phyloP scores from a whole-genome alignment of 2,113 vertebrate genomes.

The Hymenochirus boettgeri region DNA sequence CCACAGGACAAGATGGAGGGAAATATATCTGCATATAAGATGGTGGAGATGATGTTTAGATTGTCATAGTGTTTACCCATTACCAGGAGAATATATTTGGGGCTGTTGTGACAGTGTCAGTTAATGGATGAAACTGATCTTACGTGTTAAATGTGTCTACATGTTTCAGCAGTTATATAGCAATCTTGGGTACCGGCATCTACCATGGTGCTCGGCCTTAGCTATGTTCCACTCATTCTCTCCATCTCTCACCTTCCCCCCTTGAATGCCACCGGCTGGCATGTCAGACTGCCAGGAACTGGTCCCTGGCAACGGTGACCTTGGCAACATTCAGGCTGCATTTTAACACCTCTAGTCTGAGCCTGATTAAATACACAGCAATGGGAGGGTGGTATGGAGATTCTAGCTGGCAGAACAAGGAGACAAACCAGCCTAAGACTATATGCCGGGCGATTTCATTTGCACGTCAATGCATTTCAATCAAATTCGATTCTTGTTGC shows the following conservation, averaged over 20 bases:
- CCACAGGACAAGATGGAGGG: no score
- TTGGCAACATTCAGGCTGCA: conserved; percentile 32
- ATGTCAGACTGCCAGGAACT: conserved; percentile 33
- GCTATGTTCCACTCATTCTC: conserved; percentile 10
- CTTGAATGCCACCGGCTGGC: conserved; percentile 34
- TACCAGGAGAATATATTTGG: no score
- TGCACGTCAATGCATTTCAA: no score
- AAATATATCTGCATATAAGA: no score
- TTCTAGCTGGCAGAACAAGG: neutral
- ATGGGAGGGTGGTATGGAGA: neutral
- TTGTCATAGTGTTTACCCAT: no score
- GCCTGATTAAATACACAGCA: neutral
- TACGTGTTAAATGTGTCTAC: no score
- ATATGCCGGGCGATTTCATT: no score
- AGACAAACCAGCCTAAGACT: neutral
- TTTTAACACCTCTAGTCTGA: conserved; percentile 35
- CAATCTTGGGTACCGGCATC: neutral
- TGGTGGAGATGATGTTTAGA: no score
- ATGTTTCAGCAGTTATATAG: no score
- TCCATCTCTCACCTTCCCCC: conserved; percentile 20
- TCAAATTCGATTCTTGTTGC: no score
- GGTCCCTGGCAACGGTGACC: conserved; percentile 37
- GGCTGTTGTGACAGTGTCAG: no score
- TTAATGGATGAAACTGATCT: no score
- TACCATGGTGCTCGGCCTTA: conserved; percentile 11